phyloP scores from a whole-genome alignment of 2,797 vertebrate genomes.

The Poecilia gillii region DNA sequence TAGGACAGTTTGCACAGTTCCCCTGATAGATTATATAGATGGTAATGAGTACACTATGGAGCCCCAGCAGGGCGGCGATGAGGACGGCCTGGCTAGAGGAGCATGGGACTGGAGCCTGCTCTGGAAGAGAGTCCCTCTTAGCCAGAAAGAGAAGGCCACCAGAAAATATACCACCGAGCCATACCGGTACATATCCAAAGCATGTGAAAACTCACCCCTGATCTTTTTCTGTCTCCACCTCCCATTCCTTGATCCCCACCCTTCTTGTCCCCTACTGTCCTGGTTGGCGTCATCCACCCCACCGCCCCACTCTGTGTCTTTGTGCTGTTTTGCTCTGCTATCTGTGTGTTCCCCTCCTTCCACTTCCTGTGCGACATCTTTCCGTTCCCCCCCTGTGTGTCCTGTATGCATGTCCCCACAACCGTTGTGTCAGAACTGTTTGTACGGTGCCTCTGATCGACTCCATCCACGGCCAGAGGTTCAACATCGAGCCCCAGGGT shows the following conservation, averaged over 20 bases:
- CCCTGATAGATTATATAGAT: constrained; percentile 99
- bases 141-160: constrained; percentile 93
- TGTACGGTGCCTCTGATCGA: constrained; percentile 98
- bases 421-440: constrained; percentile 87
- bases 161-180: constrained; percentile 93
- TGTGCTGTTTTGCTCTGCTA: constrained; percentile 13
- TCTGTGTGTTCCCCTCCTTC: neutral
- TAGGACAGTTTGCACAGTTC: constrained; percentile 98
- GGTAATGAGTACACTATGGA: constrained; percentile 98
- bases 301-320: constrained; percentile 18
- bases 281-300: constrained; percentile 10
- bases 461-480: constrained; percentile 94
- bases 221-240: constrained; percentile 68
- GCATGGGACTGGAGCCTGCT: constrained; percentile 99
- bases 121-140: constrained; percentile 96
- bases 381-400: constrained; percentile 34
- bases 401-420: constrained; percentile 48
- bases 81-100: constrained; percentile 97
- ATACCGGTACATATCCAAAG: constrained; percentile 89
- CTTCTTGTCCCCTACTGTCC: constrained; percentile 33
- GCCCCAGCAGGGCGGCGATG: constrained; percentile 98
- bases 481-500: constrained; percentile 89
- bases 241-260: constrained; percentile 43
- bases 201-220: constrained; percentile 70
- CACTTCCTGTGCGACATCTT: constrained; percentile 19